Evolutionary conservation across 2,797 vertebrate genomes (phyloP).

Genomic region (Lepus oiostolus): DNA sequence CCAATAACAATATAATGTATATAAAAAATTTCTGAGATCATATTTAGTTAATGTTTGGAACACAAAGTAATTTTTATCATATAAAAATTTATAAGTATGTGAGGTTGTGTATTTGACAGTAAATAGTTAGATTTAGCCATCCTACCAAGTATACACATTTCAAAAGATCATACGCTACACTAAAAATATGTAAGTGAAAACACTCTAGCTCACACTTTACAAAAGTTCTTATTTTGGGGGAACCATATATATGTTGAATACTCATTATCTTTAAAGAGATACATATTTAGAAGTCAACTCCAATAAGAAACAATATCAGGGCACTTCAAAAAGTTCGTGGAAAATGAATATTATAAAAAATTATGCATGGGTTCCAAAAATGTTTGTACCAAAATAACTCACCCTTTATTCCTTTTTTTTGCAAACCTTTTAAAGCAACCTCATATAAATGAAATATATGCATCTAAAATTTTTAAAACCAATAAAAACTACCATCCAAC

Average conservation of each 20-base stretch:
- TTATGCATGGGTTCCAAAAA: too few species aligned
- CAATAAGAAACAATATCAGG: background rate
- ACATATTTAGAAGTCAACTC: slow-evolving; percentile 20
- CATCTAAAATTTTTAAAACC: slow-evolving; percentile 23
- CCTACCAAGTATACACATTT: background rate
- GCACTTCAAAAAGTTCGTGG: too few species aligned
- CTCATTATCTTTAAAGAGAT: background rate
- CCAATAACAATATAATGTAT: background rate
- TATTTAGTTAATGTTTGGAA: background rate
- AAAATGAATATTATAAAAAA: too few species aligned
- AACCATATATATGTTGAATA: background rate
- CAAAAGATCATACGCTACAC: background rate
- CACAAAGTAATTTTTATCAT: too few species aligned
- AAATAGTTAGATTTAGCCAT: background rate
- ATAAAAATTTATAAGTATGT: background rate
- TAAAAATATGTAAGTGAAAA: background rate
- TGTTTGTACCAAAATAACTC: too few species aligned
- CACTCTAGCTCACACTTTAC: background rate
- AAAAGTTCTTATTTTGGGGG: background rate
- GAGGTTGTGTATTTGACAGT: background rate
- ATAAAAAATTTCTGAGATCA: background rate
- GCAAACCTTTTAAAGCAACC: background rate
- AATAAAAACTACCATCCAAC: background rate
- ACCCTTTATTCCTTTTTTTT: too few species aligned
- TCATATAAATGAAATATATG: slow-evolving; percentile 11